phyloP scores from a whole-genome alignment of 2,888 invertebrate genomes.

The Doris montereyensis region DNA sequence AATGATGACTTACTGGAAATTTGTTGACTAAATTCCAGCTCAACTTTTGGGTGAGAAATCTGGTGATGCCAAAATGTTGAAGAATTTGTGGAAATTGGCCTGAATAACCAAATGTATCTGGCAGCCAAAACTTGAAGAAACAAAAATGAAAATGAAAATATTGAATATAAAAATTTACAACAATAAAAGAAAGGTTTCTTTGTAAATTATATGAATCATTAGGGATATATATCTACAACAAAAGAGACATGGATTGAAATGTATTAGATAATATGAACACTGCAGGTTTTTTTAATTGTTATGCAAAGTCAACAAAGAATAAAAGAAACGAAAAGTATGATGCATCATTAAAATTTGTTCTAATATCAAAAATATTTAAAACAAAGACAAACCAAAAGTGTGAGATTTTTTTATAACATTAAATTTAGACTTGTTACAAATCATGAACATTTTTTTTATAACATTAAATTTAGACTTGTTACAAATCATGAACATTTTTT shows the following conservation, averaged over 20 bases:
- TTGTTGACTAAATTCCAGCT: slow-evolving; percentile 76
- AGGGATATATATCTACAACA: background rate
- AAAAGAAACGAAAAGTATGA: too few relatives aligned
- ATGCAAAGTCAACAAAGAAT: too few relatives aligned
- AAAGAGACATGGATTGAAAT: background rate
- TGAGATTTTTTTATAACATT: background rate
- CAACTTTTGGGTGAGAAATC: slow-evolving; percentile 76
- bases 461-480: background rate
- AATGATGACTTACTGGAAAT: slow-evolving; percentile 71
- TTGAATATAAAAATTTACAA: too few relatives aligned
- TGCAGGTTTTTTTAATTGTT: too few relatives aligned
- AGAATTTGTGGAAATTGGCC: slow-evolving; percentile 76
- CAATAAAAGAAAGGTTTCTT: too few relatives aligned
- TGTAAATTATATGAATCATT: too few relatives aligned
- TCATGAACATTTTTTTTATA: background rate
- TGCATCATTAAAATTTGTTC: background rate
- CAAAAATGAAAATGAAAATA: too few relatives aligned
- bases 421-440: background rate
- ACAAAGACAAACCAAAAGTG: background rate
- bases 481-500: background rate
- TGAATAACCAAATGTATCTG: slow-evolving; percentile 76
- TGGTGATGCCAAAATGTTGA: slow-evolving; percentile 71
- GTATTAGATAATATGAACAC: background rate
- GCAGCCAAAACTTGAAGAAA: slow-evolving; percentile 76
- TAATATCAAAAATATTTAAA: background rate